Evolutionary conservation across 2,888 invertebrate species (phyloP), one percentile per base, ranked within the genome.

Genomic region (Pheosia gnoma): DNA sequence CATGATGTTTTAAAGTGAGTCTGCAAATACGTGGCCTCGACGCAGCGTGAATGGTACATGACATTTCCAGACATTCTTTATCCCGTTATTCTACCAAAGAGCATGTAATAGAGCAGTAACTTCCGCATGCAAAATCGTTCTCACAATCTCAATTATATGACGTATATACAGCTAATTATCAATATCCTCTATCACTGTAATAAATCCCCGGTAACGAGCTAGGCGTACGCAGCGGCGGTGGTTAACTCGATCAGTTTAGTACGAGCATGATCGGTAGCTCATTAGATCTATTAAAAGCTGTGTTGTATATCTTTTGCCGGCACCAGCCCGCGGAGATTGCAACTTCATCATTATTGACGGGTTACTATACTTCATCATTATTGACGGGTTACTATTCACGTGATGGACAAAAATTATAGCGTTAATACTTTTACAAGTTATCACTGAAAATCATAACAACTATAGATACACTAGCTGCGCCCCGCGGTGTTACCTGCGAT

Each of bases 261-360:
- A 53, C 53, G 0, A 8, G 25, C 36, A 10, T 9, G 53, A 53
- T 37, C 37, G 36, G 11, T 37, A 10, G 53, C 53, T 36, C 37
- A 37, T 53, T 53, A 53, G 37, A 36, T 36, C 53, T 53, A 53
- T 53, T 53, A 37, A 37, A 36, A 53, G 53, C 11, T 0, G 37
- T 25, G 25, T 53, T 53, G 53, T 53, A 53, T 37, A 53, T 36
- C 37, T 10, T 10, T 37, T 9, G 53, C 53, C 53, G 10, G 0
- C 37, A 37, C 53, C 10, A 37, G 51, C 6, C 25, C 3, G 51
- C 25, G 13, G 6, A 52, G 53, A 53, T 36, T 36, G 7, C 52
- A 52, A 37, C 53, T 53, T 37, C 53, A 53, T 53, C 53, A 37
- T 53, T 53, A 53, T 37, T 36, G 11, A 11, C 53, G 25, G 36